phyloP scores from a whole-genome alignment of 2,888 invertebrate genomes.

The Ischnura elegans region DNA sequence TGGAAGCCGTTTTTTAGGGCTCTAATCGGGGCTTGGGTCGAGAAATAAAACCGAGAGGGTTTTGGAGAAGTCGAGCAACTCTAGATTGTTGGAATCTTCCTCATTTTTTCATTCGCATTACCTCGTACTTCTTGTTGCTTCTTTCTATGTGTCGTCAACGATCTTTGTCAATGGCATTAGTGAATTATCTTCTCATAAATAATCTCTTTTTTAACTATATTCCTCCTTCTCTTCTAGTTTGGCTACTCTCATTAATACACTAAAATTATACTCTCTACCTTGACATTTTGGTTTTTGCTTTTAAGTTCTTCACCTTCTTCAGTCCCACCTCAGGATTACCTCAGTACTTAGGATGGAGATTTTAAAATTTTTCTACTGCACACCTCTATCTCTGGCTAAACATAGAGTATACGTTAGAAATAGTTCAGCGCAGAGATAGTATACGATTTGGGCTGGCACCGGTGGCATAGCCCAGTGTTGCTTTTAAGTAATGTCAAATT shows the following conservation, averaged over 20 bases:
- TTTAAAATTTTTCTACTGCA: too few relatives aligned
- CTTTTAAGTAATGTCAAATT: too few relatives aligned
- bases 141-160: too few relatives aligned
- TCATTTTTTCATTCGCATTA: background rate
- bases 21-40: background rate
- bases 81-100: background rate
- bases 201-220: background rate
- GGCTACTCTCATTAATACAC: background rate
- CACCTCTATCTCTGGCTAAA: too few relatives aligned
- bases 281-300: background rate
- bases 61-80: background rate
- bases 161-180: too few relatives aligned
- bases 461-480: too few relatives aligned
- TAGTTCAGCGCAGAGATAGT: too few relatives aligned
- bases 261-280: background rate
- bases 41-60: background rate
- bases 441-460: too few relatives aligned
- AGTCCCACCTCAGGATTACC: too few relatives aligned
- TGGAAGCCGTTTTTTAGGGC: too few relatives aligned
- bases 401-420: too few relatives aligned
- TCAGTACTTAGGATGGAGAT: too few relatives aligned
- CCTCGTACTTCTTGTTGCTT: background rate
- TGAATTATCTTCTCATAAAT: conserved; percentile 22
- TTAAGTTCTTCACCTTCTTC: background rate
- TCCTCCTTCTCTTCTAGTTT: background rate